phyloP scores from a whole-genome alignment of 2,888 invertebrate genomes.

The Tetheella fluctuosa region DNA sequence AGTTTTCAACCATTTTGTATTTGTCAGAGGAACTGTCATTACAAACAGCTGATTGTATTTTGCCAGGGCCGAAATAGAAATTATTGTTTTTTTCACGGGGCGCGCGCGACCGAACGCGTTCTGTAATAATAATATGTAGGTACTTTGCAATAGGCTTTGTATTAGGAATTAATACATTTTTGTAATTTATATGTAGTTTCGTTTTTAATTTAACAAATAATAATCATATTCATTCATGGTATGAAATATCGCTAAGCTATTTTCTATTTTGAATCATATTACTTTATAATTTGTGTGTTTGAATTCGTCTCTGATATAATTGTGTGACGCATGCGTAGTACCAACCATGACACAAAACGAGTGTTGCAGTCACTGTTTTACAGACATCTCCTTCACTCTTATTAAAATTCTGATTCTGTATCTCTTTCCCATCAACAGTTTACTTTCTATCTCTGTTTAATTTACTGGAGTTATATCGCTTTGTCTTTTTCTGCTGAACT shows the following conservation, averaged over 20 bases:
- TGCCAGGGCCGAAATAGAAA: constrained; percentile 62
- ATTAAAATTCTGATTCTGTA: neutral
- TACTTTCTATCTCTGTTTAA: constrained; percentile 46
- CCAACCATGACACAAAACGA: constrained; percentile 52
- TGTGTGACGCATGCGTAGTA: constrained; percentile 81
- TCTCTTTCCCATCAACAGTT: constrained; percentile 62
- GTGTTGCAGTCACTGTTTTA: constrained; percentile 61
- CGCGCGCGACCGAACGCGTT: neutral
- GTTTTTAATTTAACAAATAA: no score
- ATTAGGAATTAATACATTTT: no score
- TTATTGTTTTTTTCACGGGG: constrained; percentile 18
- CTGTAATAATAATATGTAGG: no score
- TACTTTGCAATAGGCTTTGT: no score
- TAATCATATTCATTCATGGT: no score
- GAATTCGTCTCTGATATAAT: constrained; percentile 56
- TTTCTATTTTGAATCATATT: no score
- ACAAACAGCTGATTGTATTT: constrained; percentile 85
- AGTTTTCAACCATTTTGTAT: constrained; percentile 85
- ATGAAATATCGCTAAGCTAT: no score
- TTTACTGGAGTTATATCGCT: constrained; percentile 21
- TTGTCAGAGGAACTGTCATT: constrained; percentile 85
- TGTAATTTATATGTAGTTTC: no score
- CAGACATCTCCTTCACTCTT: constrained; percentile 55
- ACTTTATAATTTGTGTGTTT: constrained; percentile 10
- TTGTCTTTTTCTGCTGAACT: constrained; percentile 50